Conservation (phyloP, 2,113 vertebrate genomes). For the Sprattus sprattus region DNA sequence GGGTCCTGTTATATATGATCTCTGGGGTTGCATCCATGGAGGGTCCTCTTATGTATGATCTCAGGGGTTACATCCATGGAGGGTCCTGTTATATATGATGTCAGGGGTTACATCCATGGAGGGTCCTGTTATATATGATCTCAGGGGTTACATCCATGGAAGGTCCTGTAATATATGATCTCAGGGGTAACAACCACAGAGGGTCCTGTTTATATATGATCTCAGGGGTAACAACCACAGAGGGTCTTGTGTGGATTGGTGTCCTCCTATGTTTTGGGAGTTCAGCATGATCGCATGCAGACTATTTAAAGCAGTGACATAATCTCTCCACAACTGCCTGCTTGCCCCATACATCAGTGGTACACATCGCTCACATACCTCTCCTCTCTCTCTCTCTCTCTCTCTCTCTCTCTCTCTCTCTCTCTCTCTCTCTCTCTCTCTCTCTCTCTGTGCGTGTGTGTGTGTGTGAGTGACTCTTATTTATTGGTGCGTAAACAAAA, state of each 20-base stretch:
- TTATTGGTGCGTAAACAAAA: constrained; percentile 9
- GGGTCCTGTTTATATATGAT: background rate
- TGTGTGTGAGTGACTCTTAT: constrained; percentile 9
- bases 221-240: background rate
- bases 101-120: background rate
- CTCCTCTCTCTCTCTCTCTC: background rate
- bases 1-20: background rate
- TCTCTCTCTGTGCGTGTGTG: background rate
- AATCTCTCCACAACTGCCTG: constrained; percentile 26
- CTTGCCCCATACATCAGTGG: constrained; percentile 26
- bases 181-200: no score
- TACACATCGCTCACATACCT: background rate
- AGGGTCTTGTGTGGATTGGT: background rate
- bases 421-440: background rate
- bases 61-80: no score
- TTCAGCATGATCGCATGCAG: background rate
- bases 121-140: background rate
- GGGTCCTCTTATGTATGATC: no score
- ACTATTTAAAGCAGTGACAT: constrained; percentile 37
- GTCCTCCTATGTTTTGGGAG: background rate
- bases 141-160: no score
- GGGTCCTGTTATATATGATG: background rate
- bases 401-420: background rate
- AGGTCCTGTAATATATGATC: no score
- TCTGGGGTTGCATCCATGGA: background rate